phyloP scores from a whole-genome alignment of 2,888 invertebrate genomes.

The Cryptus armator region DNA sequence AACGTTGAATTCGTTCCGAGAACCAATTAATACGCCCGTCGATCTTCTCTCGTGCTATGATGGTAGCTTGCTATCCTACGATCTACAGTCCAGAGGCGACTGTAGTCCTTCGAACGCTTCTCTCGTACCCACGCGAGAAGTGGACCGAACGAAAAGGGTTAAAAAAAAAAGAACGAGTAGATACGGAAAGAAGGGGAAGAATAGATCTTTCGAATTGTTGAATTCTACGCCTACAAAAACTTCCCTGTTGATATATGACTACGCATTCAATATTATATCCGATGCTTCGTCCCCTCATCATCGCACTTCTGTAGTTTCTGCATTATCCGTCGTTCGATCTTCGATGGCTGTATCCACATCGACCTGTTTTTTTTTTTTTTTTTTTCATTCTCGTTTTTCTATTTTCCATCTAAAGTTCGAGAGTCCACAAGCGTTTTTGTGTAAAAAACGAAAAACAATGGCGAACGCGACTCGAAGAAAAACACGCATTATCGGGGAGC shows the following conservation, averaged over 20 bases:
- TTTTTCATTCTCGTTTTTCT: neutral
- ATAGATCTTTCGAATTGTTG: neutral
- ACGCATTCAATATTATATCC: neutral
- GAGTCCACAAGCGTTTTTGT: neutral
- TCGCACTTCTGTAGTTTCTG: neutral
- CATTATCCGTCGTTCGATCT: neutral
- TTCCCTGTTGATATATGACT: neutral
- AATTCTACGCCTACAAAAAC: neutral
- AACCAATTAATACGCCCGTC: slow-evolving; percentile 66
- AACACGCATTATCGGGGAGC: neutral
- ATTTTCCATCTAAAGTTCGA: neutral
- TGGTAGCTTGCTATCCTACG: slow-evolving; percentile 20
- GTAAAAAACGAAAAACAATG: neutral
- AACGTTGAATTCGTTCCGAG: slow-evolving; percentile 61
- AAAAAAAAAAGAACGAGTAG: neutral
- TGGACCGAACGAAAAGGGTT: neutral
- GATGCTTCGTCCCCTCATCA: neutral
- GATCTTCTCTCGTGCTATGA: slow-evolving; percentile 50
- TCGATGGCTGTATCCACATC: neutral
- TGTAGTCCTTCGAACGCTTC: slow-evolving; percentile 16
- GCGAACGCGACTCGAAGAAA: neutral
- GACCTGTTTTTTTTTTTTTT: neutral
- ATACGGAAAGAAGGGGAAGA: neutral
- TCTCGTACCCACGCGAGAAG: slow-evolving; percentile 1
- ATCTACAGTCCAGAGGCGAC: slow-evolving; percentile 46